Percentiles rank a stretch among this genome's conserved stretches.
These are phyloP conservation scores for Orussus abietinus DNA, from an alignment of 1,140 invertebrate genomes.

Conservation along the genomic window DNA sequence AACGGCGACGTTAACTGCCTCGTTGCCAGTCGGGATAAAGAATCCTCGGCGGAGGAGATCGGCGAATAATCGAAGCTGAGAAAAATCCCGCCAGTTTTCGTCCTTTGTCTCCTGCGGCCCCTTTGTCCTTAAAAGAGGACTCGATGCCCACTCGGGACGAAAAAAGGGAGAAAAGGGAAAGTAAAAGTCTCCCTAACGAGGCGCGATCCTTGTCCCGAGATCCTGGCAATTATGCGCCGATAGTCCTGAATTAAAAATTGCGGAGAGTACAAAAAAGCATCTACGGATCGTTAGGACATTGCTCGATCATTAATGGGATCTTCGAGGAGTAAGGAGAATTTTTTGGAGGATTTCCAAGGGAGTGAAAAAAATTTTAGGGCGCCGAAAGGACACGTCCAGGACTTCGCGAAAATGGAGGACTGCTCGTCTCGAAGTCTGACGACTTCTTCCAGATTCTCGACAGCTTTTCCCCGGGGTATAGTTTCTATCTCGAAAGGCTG, in stretches of 20 bases:
- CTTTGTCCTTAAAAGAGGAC: slow-evolving; percentile 19
- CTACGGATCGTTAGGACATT: no score
- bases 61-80: slow-evolving; percentile 1
- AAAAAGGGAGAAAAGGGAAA: no score
- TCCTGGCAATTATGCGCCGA: no score
- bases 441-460: neutral
- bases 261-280: no score
- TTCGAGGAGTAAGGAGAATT: neutral
- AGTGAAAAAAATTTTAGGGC: no score
- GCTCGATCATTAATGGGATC: neutral
- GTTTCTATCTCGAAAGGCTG: neutral
- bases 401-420: no score
- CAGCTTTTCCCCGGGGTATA: neutral
- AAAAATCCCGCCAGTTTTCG: slow-evolving; percentile 3
- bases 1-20: slow-evolving; percentile 17
- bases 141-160: slow-evolving; percentile 7
- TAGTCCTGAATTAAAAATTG: no score
- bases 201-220: no score
- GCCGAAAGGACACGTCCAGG: no score
- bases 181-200: no score
- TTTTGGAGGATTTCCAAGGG: no score
- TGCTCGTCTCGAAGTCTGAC: no score
- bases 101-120: neutral
- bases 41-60: slow-evolving; percentile 4
- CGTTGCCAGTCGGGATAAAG: slow-evolving; percentile 7